Percentiles rank a stretch among this genome's conserved stretches.
phyloP scores from a whole-genome alignment of 2,888 invertebrate genomes.

The Prostheceraeus crozeri region DNA sequence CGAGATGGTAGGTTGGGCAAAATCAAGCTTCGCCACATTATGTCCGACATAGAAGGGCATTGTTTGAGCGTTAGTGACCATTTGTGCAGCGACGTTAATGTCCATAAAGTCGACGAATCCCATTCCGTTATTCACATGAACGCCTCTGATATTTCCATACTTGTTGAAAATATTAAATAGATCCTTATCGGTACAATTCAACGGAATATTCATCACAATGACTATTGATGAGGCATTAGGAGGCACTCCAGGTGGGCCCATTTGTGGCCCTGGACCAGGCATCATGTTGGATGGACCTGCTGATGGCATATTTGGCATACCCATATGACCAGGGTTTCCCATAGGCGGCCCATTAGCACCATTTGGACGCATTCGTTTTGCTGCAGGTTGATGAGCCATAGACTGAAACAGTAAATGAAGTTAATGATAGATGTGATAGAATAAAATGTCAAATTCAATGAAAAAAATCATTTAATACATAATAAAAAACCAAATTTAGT shows the following conservation, averaged over 20 bases:
- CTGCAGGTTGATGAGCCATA: no score
- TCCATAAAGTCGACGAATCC: slow-evolving; percentile 35
- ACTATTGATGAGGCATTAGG: slow-evolving; percentile 13
- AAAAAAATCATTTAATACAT: no score
- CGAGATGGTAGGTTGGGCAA: background rate
- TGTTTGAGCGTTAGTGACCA: slow-evolving; percentile 31
- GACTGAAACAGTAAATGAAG: no score
- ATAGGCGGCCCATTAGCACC: background rate
- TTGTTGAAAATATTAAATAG: slow-evolving; percentile 20
- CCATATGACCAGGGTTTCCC: background rate
- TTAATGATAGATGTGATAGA: no score
- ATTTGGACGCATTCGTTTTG: no score
- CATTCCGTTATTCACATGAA: slow-evolving; percentile 10
- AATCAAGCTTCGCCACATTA: slow-evolving; percentile 30
- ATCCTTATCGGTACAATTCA: slow-evolving; percentile 28
- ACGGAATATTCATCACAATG: slow-evolving; percentile 25
- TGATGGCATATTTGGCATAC: background rate
- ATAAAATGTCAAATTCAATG: no score
- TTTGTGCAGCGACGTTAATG: slow-evolving; percentile 1
- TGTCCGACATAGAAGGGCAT: slow-evolving; percentile 35
- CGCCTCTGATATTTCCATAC: slow-evolving; percentile 27
- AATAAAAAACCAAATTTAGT: no score
- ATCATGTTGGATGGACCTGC: no score
- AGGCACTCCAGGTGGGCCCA: background rate
- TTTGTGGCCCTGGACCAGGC: background rate